These are phyloP conservation scores for Sepioteuthis lessoniana DNA, from an alignment of 2,888 invertebrate species.

Conservation along the genomic window DNA sequence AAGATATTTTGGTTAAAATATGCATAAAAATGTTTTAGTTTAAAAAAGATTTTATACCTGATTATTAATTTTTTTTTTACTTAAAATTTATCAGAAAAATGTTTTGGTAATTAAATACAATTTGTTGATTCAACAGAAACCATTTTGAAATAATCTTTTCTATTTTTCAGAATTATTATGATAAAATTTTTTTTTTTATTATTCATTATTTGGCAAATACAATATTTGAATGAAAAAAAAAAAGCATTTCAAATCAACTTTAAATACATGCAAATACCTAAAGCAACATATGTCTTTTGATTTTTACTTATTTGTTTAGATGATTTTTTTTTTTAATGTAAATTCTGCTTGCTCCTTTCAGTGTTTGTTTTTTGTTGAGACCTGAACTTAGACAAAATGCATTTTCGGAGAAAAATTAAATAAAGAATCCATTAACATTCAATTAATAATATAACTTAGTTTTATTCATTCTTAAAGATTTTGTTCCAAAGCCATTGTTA, in stretches of 20 bases:
- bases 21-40: too few relatives aligned
- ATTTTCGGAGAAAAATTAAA: conserved; percentile 37
- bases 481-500: not conserved
- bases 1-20: too few relatives aligned
- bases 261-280: too few relatives aligned
- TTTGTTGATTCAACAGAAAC: conserved; percentile 33
- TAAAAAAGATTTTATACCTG: too few relatives aligned
- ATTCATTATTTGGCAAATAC: not conserved
- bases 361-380: conserved; percentile 24
- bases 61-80: too few relatives aligned
- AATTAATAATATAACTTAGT: not conserved
- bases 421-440: not conserved
- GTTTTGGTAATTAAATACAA: not conserved
- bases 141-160: not conserved
- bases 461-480: not conserved
- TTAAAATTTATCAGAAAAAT: too few relatives aligned
- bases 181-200: not conserved
- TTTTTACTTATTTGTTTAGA: not conserved
- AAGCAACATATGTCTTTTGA: not conserved
- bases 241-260: not conserved
- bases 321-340: not conserved
- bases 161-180: not conserved
- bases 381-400: conserved; percentile 34
- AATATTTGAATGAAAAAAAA: not conserved
- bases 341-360: conserved; percentile 36